Base-by-base conservation (phyloP, 1,140 invertebrate species). In the Spodoptera frugiperda region DNA sequence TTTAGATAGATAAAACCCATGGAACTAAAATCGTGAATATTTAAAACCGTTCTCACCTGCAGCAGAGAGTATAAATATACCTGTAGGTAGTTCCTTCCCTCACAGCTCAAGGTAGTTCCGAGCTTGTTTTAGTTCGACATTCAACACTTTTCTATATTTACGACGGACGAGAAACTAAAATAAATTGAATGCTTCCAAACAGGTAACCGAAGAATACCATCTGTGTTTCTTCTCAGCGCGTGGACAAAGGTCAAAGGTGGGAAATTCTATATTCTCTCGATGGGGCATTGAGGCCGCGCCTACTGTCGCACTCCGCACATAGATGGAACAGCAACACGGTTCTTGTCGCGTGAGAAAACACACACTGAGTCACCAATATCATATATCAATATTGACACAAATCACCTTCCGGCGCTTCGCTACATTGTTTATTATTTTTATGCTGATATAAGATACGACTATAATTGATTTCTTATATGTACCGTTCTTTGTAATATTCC, bases 141-240 rank as follows among this genome's bases (percentile, higher is more conserved):
- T 14, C 44, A 55, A 51, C 53, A 25, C 68, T 72, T 46, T 25
- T 17, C 17, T 55, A 46, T 72, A 25, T 57, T 72, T 57, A 25
- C 30, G 39, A n/a, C 33, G 10, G 33, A 49, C 11, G 54, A 30
- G 17, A 25, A 48, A 44, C 19, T n/a, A 30, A 73, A 48, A 59
- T 48, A 57, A 73, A 73, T 61, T 15, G 14, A 59, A 48, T 17
- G 19, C 25, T 30, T 59, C 44, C 3, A 30, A 73, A 59, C 55
- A 49, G 44, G 55, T 48, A 30, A 73, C 55, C 21, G 54, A 73
- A 59, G 39, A 48, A 21, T 30, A 48, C 54, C 70, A 73, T 33
- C n/a, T 72, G 51, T 12, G 39, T 72, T 55, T 55, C 51, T 57
- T 72, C 53, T 44, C 15, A 39, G 15, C 21, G 33, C 21, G 39